Base-by-base conservation (phyloP, 1,140 invertebrate species). In the Monomorium pharaonis region DNA sequence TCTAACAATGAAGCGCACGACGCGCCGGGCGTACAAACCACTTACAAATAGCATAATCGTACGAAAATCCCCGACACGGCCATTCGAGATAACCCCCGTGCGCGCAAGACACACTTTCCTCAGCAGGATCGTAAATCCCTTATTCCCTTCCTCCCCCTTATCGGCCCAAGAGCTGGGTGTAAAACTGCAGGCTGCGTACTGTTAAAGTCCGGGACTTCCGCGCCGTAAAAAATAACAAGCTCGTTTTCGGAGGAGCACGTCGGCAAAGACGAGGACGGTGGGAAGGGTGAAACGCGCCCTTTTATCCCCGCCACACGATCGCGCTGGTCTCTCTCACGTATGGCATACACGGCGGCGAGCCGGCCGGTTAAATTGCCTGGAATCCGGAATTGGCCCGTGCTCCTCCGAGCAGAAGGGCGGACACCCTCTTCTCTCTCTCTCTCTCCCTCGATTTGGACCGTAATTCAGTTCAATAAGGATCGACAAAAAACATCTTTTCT, bases 181-280 rank as follows among this genome's bases (percentile, higher is more conserved):
- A 88, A 88, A 88, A 84, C 63, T 84, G 78, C n/a, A n/a, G n/a
- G 51, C 72, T 83, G 69, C 56, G 47, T 65, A 84, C 69, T 76
- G 88, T 62, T 88, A 84, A 88, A 91, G 75, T 58, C n/a, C 51
- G 67, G 33, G 65, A 76, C 63, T 67, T 44, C 51, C 63, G 49
- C 60, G 86, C 75, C 86, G 85, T 93, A 92, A 94, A 93, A 94
- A 93, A 94, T 93, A 94, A 94, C 90, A 92, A 94, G 92, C 88
- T 88, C 85, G 58, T 87, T 91, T n/a, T 83, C 49, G 51, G 24
- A 65, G 51, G 16, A 67, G 56, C 54, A 58, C 75, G 69, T 76
- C 44, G 47, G 2, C 37, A n/a, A n/a, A n/a, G n/a, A n/a, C n/a
- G n/a, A n/a, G n/a, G n/a, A n/a, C n/a, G n/a, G 62, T 49, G 65